phyloP scores from a whole-genome alignment of 2,888 invertebrate species.

The Argyresthia albistria region DNA sequence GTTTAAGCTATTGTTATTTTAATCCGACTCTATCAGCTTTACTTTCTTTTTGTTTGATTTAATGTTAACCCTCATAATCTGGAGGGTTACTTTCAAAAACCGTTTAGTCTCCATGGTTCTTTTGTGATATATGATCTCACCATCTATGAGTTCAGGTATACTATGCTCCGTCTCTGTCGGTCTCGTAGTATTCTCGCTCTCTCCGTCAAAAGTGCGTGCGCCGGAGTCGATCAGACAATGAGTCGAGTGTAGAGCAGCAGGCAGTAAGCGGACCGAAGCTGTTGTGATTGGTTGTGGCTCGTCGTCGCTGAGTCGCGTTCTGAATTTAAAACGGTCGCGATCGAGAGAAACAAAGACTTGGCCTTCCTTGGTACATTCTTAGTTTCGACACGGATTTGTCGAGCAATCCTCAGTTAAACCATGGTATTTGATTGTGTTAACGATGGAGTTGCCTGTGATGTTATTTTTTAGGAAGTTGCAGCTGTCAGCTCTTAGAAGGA shows the following conservation, averaged over 20 bases:
- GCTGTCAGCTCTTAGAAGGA: constrained; percentile 37
- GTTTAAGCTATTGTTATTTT: no score
- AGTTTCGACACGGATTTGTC: constrained; percentile 16
- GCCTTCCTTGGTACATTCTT: constrained; percentile 31
- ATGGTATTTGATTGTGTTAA: neutral
- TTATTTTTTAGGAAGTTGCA: constrained; percentile 30
- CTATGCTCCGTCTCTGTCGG: constrained; percentile 32
- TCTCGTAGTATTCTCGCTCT: constrained; percentile 29
- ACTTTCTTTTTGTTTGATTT: neutral
- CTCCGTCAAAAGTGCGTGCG: constrained; percentile 43
- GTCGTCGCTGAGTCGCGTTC: constrained; percentile 30
- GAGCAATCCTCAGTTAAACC: neutral
- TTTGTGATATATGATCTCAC: constrained; percentile 35
- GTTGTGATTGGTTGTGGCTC: constrained; percentile 50
- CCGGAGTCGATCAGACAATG: constrained; percentile 46
- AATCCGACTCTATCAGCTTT: no score
- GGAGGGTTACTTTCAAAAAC: constrained; percentile 10
- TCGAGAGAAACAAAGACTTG: constrained; percentile 39
- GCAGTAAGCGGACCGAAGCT: constrained; percentile 62
- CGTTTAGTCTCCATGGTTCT: constrained; percentile 24
- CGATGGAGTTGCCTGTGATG: neutral
- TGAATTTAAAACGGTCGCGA: constrained; percentile 52
- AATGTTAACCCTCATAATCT: neutral
- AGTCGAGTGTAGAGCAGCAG: constrained; percentile 19
- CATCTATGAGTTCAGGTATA: constrained; percentile 51